Conservation (phyloP, 2,888 invertebrate species). For the Cepaea hortensis region DNA sequence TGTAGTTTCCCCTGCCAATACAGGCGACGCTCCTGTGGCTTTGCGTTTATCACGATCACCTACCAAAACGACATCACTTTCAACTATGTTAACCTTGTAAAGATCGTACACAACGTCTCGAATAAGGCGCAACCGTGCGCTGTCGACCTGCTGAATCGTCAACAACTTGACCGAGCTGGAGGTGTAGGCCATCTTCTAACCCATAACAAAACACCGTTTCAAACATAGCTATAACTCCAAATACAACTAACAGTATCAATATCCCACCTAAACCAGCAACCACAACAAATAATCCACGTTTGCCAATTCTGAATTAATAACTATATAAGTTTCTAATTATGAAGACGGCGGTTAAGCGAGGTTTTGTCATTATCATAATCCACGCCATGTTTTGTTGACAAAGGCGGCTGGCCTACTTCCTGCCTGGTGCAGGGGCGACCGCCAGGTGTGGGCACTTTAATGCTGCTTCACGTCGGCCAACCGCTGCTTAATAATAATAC, state of each 20-base stretch:
- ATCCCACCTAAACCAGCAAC: neutral
- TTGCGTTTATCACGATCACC: neutral
- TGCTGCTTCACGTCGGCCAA: neutral
- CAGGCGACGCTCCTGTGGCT: neutral
- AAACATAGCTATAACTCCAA: neutral
- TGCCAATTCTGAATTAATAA: neutral
- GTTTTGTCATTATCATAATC: neutral
- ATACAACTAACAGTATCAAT: neutral
- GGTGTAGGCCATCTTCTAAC: neutral
- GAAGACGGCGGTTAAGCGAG: neutral
- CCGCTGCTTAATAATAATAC: too few species aligned
- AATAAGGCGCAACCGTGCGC: neutral
- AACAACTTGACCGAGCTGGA: neutral
- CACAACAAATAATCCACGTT: neutral
- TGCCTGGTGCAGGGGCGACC: neutral
- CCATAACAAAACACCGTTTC: neutral
- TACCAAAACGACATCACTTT: neutral
- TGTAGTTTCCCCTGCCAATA: too few species aligned
- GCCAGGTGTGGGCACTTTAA: neutral
- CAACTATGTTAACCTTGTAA: neutral
- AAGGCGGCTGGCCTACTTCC: neutral
- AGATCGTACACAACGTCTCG: neutral
- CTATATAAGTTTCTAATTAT: neutral
- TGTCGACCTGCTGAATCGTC: neutral
- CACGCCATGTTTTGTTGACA: slow-evolving; percentile 30